Base-by-base conservation (phyloP, 2,113 vertebrate species). In the Nematolebias whitei region DNA sequence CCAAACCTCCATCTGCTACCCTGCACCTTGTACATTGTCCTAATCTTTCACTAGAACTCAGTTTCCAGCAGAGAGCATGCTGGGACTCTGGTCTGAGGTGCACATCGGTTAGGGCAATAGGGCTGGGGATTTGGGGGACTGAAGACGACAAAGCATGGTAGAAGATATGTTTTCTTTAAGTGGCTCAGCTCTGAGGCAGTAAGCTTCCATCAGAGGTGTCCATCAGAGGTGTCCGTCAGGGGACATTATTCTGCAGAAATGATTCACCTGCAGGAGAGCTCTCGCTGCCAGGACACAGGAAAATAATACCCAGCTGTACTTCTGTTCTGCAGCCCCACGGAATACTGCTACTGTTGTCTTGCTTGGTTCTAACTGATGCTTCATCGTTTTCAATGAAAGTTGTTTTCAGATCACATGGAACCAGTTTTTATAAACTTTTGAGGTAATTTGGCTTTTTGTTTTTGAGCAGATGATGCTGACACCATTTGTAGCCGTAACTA, bases 11-110 rank as follows among this genome's bases (percentile, higher is more conserved):
- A 23, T 38, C 62, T 40, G 44, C 44, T 56, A 50, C 45, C 54
- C 43, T 40, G 4, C 45, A 24, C 14, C 44, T 16, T 44, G 29
- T 12, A 38, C 59, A 59, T 76, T 68, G 48, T 71, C 70, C 76
- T 85, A 86, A 88, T 88, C 84, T 87, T 82, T 75, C 55, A 81
- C 69, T 70, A 63, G 18, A 58, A 78, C 76, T 78, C 73, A 69
- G 72, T 65, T 68, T 78, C 52, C 79, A 49, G 73, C 58, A 76
- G 76, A 74, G 80, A 72, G 53, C 76, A 85, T 12, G 51, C 82
- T 82, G 82, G 59, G 85, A 68, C 39, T 70, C 55, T 62, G 68
- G 70, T 69, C 82, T 71, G 49, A 60, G 65, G 22, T 57, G 55
- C 24, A 29, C 50, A 61, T 61, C 70, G 71, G 53, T 75, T 61